A percentile compares a stretch with the other conserved stretches of the same genome.
phyloP scores from a whole-genome alignment of 2,797 vertebrate genomes.

The Danio albolineatus region DNA sequence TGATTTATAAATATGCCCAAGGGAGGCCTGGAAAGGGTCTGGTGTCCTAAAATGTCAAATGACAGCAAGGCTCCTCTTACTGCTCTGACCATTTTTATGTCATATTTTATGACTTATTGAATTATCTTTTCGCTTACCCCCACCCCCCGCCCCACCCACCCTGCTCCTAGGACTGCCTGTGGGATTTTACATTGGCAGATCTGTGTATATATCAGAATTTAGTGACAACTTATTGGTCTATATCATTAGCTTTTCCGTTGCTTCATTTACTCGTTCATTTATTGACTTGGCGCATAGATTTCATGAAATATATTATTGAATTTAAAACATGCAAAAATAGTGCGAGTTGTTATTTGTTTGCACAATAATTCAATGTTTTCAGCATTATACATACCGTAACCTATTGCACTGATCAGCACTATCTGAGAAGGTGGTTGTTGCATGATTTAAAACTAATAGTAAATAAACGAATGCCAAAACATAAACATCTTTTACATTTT shows the following conservation, averaged over 20 bases:
- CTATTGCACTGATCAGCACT: neutral
- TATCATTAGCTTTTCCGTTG: neutral
- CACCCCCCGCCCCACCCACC: conserved; percentile 14
- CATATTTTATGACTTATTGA: conserved; percentile 48
- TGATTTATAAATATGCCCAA: conserved; percentile 68
- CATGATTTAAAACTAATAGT: neutral
- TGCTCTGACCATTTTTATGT: conserved; percentile 31
- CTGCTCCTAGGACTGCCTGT: conserved; percentile 21
- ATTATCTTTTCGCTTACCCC: conserved; percentile 15
- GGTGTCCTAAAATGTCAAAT: conserved; percentile 45
- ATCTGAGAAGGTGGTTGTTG: neutral
- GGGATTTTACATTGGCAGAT: conserved; percentile 5
- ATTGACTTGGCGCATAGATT: neutral
- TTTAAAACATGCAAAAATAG: neutral
- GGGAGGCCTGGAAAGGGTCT: conserved; percentile 34
- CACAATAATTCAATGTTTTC: neutral
- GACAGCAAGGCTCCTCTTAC: conserved; percentile 38
- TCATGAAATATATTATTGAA: neutral
- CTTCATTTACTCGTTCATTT: neutral
- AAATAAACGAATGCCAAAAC: neutral
- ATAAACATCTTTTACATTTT: neutral
- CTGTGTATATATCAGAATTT: neutral
- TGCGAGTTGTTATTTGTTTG: neutral
- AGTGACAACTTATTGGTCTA: neutral
- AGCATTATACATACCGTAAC: neutral